Conservation (phyloP, 2,797 vertebrate species). For the Gephyroberyx darwinii region DNA sequence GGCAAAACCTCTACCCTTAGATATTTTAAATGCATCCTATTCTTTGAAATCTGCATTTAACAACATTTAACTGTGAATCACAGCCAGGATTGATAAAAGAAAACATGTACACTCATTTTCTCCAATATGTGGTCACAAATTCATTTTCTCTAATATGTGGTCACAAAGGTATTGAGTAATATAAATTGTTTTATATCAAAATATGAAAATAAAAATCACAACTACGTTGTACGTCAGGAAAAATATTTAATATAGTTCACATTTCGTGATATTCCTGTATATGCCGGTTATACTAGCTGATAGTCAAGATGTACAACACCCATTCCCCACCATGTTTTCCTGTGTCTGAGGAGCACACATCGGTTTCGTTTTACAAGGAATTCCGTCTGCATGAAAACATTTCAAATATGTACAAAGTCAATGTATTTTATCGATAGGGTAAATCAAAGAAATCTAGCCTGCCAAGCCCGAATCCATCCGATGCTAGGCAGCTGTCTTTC, state of each 20-base stretch:
- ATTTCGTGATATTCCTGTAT: slow-evolving; percentile 9
- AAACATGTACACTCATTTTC: background rate
- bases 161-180: slow-evolving; percentile 8
- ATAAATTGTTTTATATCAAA: background rate
- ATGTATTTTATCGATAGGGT: slow-evolving; percentile 1
- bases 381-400: slow-evolving; percentile 1
- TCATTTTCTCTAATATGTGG: slow-evolving; percentile 8
- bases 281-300: slow-evolving; percentile 11
- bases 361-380: slow-evolving; percentile 24
- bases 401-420: slow-evolving; percentile 19
- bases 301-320: slow-evolving; percentile 48
- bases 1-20: background rate
- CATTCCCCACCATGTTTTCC: slow-evolving; percentile 69
- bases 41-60: background rate
- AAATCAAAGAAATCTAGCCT: slow-evolving; percentile 49
- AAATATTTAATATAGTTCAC: background rate
- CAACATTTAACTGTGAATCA: background rate
- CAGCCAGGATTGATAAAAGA: background rate
- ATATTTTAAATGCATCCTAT: background rate
- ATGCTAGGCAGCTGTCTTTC: slow-evolving; percentile 74
- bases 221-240: background rate
- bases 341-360: slow-evolving; percentile 42
- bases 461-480: slow-evolving; percentile 63
- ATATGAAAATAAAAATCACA: background rate
- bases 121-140: slow-evolving; percentile 16